Percentiles rank a stretch among this genome's conserved stretches.
phyloP scores from a whole-genome alignment of 2,888 invertebrate species.

The Lomographa bimaculata region DNA sequence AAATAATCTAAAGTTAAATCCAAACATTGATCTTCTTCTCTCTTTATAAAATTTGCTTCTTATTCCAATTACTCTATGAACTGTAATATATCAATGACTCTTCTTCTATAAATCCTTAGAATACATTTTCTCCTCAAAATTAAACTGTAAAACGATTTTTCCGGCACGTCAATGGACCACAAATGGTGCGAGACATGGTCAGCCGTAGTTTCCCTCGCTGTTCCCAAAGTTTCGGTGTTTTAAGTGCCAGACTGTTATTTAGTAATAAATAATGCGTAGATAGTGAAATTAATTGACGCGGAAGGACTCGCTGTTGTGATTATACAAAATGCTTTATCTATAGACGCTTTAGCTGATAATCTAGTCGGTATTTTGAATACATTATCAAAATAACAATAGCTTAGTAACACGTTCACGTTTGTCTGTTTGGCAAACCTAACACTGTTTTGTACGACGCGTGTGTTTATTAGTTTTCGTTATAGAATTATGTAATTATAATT shows the following conservation, averaged over 20 bases:
- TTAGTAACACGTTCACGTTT: conserved; percentile 32
- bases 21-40: too few species aligned
- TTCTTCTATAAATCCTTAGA: too few species aligned
- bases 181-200: conserved; percentile 71
- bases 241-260: conserved; percentile 77
- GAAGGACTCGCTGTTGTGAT: conserved; percentile 75
- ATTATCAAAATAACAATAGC: conserved; percentile 62
- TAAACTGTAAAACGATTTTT: conserved; percentile 63
- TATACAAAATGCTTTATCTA: conserved; percentile 80
- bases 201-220: conserved; percentile 79
- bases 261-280: conserved; percentile 78
- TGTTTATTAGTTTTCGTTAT: too few species aligned
- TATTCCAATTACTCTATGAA: too few species aligned
- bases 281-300: conserved; percentile 65
- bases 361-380: conserved; percentile 76
- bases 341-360: conserved; percentile 77
- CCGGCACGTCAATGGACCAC: conserved; percentile 58
- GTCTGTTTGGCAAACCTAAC: conserved; percentile 62
- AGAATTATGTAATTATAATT: too few species aligned
- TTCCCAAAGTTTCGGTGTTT: conserved; percentile 80
- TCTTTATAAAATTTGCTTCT: not conserved
- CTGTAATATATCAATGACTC: too few species aligned
- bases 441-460: conserved; percentile 59
- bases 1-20: too few species aligned
- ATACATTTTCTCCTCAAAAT: too few species aligned